phyloP scores from a whole-genome alignment of 2,113 vertebrate species.

The Hydrolagus affinis region DNA sequence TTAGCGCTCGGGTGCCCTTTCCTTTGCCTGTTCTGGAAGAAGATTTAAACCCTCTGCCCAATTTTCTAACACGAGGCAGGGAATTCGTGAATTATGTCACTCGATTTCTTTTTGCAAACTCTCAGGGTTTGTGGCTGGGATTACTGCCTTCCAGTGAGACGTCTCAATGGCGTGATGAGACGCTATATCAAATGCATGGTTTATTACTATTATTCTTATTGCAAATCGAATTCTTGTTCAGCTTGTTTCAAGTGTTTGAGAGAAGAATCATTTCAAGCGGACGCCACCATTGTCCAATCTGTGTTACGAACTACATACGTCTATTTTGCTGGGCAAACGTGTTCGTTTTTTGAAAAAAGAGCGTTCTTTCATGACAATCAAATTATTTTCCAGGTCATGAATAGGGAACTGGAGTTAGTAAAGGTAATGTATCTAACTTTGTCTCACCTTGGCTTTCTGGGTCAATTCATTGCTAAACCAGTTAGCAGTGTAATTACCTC shows the following conservation, averaged over 20 bases:
- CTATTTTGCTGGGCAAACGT: neutral
- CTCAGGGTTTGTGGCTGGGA: too few relatives aligned
- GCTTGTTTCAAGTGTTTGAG: too few relatives aligned
- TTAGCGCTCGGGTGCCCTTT: too few relatives aligned
- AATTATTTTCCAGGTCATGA: neutral
- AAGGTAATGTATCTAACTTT: neutral
- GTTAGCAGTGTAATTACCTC: slow-evolving; percentile 67
- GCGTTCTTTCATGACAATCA: neutral
- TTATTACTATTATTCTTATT: too few relatives aligned
- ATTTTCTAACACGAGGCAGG: neutral
- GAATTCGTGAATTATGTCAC: neutral
- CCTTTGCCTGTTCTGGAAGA: neutral
- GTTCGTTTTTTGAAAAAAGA: too few relatives aligned
- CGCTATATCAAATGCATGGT: too few relatives aligned
- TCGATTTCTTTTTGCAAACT: too few relatives aligned
- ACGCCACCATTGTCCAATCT: neutral
- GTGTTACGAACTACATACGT: neutral
- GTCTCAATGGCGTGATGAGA: too few relatives aligned
- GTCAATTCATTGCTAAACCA: slow-evolving; percentile 56
- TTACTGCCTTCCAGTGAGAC: neutral
- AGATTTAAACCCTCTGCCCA: too few relatives aligned
- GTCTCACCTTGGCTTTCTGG: slow-evolving; percentile 43
- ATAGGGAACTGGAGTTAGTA: neutral
- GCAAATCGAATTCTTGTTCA: too few relatives aligned
- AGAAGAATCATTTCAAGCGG: neutral